Conservation (phyloP, 2,113 vertebrate species). For the Oncorhynchus keta region DNA sequence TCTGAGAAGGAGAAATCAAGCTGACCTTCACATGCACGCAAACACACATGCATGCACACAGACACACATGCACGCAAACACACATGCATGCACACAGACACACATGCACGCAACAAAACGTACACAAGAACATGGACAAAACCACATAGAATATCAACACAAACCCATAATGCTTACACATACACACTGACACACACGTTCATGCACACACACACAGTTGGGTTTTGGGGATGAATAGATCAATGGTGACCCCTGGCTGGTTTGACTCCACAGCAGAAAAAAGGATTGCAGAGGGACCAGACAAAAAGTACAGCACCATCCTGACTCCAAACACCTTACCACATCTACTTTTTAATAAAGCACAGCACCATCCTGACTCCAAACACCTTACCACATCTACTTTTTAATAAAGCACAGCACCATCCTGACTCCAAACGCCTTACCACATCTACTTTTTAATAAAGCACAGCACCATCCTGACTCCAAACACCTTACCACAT, state of each 20-base stretch:
- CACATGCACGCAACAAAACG: background rate
- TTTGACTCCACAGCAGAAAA: constrained; percentile 84
- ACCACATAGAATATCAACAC: too few relatives aligned
- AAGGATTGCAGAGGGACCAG: constrained; percentile 69
- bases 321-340: constrained; percentile 29
- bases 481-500: constrained; percentile 21
- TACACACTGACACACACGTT: background rate
- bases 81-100: too few relatives aligned
- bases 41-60: background rate
- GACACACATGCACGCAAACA: background rate
- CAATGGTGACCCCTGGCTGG: constrained; percentile 87
- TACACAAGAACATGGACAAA: too few relatives aligned
- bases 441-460: constrained; percentile 12
- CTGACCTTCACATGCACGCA: constrained; percentile 47
- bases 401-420: constrained; percentile 41
- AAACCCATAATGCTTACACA: background rate
- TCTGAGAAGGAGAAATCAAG: constrained; percentile 66
- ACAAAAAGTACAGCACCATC: constrained; percentile 65
- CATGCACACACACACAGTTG: constrained; percentile 10
- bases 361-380: constrained; percentile 41
- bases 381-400: constrained; percentile 1
- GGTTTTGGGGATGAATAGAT: constrained; percentile 80
- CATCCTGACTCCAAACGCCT: constrained; percentile 37
- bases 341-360: constrained; percentile 31
- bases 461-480: constrained; percentile 42